Evolutionary conservation across 2,113 vertebrate species (phyloP), one percentile per base, ranked within the genome.

Genomic region (Pomatorhinus ruficollis): DNA sequence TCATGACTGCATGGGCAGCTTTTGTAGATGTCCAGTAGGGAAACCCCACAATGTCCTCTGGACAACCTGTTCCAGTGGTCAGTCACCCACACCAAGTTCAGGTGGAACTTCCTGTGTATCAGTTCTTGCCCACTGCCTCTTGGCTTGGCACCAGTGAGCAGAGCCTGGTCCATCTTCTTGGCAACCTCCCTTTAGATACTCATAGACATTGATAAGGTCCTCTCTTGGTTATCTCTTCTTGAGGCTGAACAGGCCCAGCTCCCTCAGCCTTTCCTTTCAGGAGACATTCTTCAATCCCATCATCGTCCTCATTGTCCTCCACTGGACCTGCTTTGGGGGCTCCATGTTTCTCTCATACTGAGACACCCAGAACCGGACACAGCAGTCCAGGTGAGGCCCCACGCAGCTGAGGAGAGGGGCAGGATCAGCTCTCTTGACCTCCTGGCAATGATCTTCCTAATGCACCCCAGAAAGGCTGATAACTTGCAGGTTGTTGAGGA

Each of bases 121-220:
- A 21, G 25, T 21, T 66, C 66, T n/a, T 35, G 25, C 21, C 25
- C 0, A 0, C 10, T 75, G 20, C 25, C 20, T 40, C 24, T 56
- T 57, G 25, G 13, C 52, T 42, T 50, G 21, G 35, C 20, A 35
- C 20, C 30, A 30, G 12, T 12, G 53, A 50, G 15, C 25, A 66
- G 65, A 70, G 35, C 52, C 20, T 66, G 24, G 8, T 42, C 24
- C 20, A 35, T 50, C 25, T 31, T 42, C 25, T 35, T 42, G 61
- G 16, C 21, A 50, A 9, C 13, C 17, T 37, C 37, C 31, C 44
- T 68, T 59, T 30, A 18, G 53, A 50, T 31, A 11, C 17, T 42
- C 31, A 35, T 1, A 42, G 52, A 16, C 31, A 22, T 22, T 22
- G 44, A 66, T 44, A 25, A 31, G 14, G 11, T 59, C 8, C 7